phyloP scores from a whole-genome alignment of 2,888 invertebrate genomes.

The Drosophila niveifrons region DNA sequence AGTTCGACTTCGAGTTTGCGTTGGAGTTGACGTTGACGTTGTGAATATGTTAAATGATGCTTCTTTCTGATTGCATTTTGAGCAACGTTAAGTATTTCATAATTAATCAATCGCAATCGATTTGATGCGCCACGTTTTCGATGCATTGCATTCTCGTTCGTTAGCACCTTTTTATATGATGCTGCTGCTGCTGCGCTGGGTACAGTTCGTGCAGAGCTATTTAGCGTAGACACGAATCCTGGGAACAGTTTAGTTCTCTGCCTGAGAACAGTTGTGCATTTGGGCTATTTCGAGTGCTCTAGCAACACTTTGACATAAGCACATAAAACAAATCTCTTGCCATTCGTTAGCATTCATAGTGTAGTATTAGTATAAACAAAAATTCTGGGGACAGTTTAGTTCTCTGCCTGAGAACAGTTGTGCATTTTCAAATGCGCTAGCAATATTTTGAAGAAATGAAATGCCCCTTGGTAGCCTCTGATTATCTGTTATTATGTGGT shows the following conservation, averaged over 20 bases:
- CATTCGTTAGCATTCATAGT: too few relatives aligned
- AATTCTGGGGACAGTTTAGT: conserved; percentile 3
- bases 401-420: neutral
- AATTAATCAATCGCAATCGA: conserved; percentile 17
- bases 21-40: neutral
- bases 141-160: neutral
- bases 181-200: neutral
- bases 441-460: too few relatives aligned
- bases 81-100: conserved; percentile 2
- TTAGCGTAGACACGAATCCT: conserved; percentile 3
- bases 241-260: neutral
- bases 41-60: conserved; percentile 24
- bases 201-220: neutral
- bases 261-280: neutral
- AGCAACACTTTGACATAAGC: too few relatives aligned
- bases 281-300: neutral
- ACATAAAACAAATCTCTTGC: too few relatives aligned
- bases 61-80: conserved; percentile 18
- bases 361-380: neutral
- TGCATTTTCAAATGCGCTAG: neutral
- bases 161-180: neutral
- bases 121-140: conserved; percentile 8
- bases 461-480: too few relatives aligned
- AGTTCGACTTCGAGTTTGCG: neutral
- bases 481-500: too few relatives aligned